Percentiles rank a stretch among this genome's conserved stretches.
Conservation (phyloP, 2,113 vertebrate species). For the Megalops atlanticus region DNA sequence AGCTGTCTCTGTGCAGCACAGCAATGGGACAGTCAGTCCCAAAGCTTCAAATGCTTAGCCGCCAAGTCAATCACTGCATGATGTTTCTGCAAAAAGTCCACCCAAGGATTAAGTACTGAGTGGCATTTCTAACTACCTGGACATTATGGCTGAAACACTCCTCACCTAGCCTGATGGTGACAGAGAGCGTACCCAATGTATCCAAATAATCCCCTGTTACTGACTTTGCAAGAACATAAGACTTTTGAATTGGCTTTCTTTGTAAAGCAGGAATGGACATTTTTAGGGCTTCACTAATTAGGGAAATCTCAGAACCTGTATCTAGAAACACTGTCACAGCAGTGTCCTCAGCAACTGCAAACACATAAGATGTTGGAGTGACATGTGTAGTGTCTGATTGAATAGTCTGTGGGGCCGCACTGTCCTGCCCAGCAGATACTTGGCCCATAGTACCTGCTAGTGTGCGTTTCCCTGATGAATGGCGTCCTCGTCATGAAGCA, state of each 20-base stretch:
- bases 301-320: slow-evolving; percentile 26
- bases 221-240: slow-evolving; percentile 17
- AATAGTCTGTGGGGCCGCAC: too few species aligned
- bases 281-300: slow-evolving; percentile 26
- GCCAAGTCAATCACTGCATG: slow-evolving; percentile 6
- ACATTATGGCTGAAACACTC: slow-evolving; percentile 20
- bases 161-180: slow-evolving; percentile 20
- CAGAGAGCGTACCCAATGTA: slow-evolving; percentile 15
- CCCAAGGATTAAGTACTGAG: slow-evolving; percentile 6
- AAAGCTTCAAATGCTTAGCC: slow-evolving; percentile 8
- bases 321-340: slow-evolving; percentile 15
- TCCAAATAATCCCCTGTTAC: slow-evolving; percentile 28
- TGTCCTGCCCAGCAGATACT: too few species aligned
- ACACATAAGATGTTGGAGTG: slow-evolving; percentile 21
- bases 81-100: slow-evolving; percentile 14
- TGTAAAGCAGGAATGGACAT: slow-evolving; percentile 26
- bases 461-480: too few species aligned
- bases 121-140: slow-evolving; percentile 14
- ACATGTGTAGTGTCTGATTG: too few species aligned
- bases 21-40: slow-evolving; percentile 5
- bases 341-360: slow-evolving; percentile 22
- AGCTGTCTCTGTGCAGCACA: not conserved
- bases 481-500: too few species aligned
- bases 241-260: slow-evolving; percentile 15
- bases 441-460: too few species aligned